Evolutionary conservation across 1,140 invertebrate species (phyloP).

Genomic region (Zaprionus inermis): DNA sequence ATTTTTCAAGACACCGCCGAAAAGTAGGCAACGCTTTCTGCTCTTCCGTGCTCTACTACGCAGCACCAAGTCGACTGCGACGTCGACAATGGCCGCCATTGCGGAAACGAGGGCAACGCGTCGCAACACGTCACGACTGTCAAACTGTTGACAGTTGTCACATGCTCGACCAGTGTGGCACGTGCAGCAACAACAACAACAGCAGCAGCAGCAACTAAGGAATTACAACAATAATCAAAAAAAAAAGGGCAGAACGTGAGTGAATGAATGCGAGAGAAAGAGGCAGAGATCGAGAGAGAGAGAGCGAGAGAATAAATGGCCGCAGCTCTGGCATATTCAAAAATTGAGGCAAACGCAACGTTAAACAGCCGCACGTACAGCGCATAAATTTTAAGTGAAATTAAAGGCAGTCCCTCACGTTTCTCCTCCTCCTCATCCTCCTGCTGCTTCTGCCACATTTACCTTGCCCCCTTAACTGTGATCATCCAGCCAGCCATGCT

Average conservation of each 20-base stretch:
- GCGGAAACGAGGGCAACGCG: constrained; percentile 54
- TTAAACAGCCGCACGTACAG: constrained; percentile 75
- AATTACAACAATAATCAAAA: not conserved
- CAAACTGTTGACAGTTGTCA: constrained; percentile 76
- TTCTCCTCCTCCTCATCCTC: not conserved
- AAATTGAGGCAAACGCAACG: constrained; percentile 51
- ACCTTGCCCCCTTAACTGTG: constrained; percentile 48
- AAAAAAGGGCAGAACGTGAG: constrained; percentile 45
- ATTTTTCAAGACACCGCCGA: constrained; percentile 35
- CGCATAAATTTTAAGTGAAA: constrained; percentile 80
- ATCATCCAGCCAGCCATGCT: constrained; percentile 42
- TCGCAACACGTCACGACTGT: constrained; percentile 46
- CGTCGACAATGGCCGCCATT: constrained; percentile 57
- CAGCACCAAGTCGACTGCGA: not conserved
- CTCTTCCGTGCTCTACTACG: not conserved
- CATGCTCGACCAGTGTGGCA: constrained; percentile 57
- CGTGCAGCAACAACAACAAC: constrained; percentile 12
- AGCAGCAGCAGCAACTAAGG: constrained; percentile 4
- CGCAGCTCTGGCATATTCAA: constrained; percentile 63
- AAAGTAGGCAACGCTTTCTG: constrained; percentile 68
- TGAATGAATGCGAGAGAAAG: constrained; percentile 47
- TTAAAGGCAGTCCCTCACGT: constrained; percentile 52
- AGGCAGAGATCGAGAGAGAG: constrained; percentile 28
- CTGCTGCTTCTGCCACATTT: constrained; percentile 1
- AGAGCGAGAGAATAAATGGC: constrained; percentile 61